Percentiles rank a stretch among this genome's conserved stretches.
phyloP scores from a whole-genome alignment of 1,140 invertebrate species.

The Chymomyza costata region DNA sequence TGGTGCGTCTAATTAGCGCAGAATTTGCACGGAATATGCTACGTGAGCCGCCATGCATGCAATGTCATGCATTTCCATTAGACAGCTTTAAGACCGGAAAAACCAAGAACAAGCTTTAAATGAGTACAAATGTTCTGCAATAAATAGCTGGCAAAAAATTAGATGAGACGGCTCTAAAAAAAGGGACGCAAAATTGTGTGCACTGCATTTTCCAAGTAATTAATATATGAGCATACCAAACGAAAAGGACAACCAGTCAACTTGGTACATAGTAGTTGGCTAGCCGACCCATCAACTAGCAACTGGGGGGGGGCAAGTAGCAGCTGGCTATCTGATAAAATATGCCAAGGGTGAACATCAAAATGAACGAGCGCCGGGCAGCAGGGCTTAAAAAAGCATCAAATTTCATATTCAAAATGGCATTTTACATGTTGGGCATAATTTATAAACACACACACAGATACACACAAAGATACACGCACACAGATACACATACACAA shows the following conservation, averaged over 20 bases:
- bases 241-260: conserved; percentile 33
- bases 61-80: conserved; percentile 36
- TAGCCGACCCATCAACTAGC: too few relatives aligned
- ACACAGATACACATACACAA: conserved; percentile 9
- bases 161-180: conserved; percentile 8
- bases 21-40: conserved; percentile 23
- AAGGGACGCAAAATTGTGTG: conserved; percentile 55
- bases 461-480: conserved; percentile 4
- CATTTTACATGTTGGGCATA: conserved; percentile 75
- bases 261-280: conserved; percentile 7
- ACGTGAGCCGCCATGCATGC: conserved; percentile 20
- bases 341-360: not conserved
- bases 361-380: conserved; percentile 20
- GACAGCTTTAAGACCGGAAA: conserved; percentile 11
- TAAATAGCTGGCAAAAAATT: conserved; percentile 32
- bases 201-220: conserved; percentile 65
- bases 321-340: too few relatives aligned
- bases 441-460: conserved; percentile 72
- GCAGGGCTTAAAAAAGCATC: conserved; percentile 73
- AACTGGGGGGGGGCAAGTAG: not conserved
- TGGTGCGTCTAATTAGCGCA: conserved; percentile 29
- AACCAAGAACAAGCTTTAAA: conserved; percentile 22
- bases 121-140: conserved; percentile 50
- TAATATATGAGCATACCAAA: conserved; percentile 61
- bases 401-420: conserved; percentile 75